A percentile compares a stretch with the other conserved stretches of the same genome.
phyloP scores from a whole-genome alignment of 2,113 vertebrate genomes.

The Passer montanus region DNA sequence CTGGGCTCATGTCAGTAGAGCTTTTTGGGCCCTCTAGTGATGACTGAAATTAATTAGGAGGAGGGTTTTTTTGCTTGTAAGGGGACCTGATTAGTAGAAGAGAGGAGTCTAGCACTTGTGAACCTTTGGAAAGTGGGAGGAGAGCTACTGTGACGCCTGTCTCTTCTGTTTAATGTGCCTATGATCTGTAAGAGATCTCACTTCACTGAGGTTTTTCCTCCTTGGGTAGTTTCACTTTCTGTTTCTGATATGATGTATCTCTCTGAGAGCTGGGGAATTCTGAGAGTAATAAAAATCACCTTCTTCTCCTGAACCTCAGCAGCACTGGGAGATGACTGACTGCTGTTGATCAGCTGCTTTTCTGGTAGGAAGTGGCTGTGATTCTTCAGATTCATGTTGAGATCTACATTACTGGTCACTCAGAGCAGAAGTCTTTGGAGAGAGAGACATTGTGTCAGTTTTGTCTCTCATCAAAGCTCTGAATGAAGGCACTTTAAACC shows the following conservation, averaged over 20 bases:
- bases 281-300: background rate
- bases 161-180: background rate
- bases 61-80: background rate
- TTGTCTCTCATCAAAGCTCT: background rate
- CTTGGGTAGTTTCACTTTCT: background rate
- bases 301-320: background rate
- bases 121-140: background rate
- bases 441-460: background rate
- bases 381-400: background rate
- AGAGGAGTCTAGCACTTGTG: background rate
- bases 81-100: background rate
- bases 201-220: background rate
- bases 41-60: background rate
- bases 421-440: background rate
- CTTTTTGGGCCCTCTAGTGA: constrained; percentile 35
- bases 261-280: background rate
- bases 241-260: background rate
- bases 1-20: background rate
- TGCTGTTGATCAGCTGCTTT: background rate
- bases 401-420: background rate
- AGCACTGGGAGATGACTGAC: background rate
- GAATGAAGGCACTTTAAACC: background rate
- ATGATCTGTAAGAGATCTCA: background rate
- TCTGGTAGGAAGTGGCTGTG: background rate
- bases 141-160: background rate